Evolutionary conservation across 2,797 vertebrate genomes (phyloP), one percentile per base, ranked within the genome.

Genomic region (Gallinago stenura): DNA sequence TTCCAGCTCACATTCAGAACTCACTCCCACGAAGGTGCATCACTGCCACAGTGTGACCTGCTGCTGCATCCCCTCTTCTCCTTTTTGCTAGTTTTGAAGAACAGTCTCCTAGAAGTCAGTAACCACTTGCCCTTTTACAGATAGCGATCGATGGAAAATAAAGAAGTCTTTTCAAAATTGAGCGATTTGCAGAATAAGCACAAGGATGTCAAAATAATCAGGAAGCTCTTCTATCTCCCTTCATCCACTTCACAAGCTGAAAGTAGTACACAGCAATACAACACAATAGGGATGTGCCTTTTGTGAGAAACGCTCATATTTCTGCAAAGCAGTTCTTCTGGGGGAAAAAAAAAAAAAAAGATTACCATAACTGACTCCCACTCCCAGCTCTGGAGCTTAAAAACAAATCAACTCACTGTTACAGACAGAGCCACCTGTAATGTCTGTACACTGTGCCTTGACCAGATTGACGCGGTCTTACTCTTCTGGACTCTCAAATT

Each of bases 111-210:
- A 1, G 3, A 12, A 79, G 15, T 6, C 80, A 56, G 50, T 30
- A 16, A 15, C 22, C 65, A 28, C 61, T 60, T 2, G 9, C 50
- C 60, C 71, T 70, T 61, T 68, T 13, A 2, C 21, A 24, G 30
- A 41, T 2, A 43, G 9, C 0, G 2, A 64, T 26, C 3, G 0
- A n/a, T 28, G 66, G 70, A 3, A 68, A 56, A 84, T 1, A 54
- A 7, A 25, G 21, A 43, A 43, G 31, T 10, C 87, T 37, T 35
- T 50, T 53, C 31, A 72, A 53, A 33, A 24, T 19, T 1, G 17
- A 57, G 66, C 20, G 50, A 15, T 33, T 53, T 53, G 19, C 8
- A 5, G 33, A 50, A 80, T 60, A 50, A 17, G 39, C 6, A 0
- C 35, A 8, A 88, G 60, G 2, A 50, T 21, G 25, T 6, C 1